These are phyloP conservation scores for Conomelus anceps DNA, from an alignment of 2,888 invertebrate genomes.

Conservation along the genomic window DNA sequence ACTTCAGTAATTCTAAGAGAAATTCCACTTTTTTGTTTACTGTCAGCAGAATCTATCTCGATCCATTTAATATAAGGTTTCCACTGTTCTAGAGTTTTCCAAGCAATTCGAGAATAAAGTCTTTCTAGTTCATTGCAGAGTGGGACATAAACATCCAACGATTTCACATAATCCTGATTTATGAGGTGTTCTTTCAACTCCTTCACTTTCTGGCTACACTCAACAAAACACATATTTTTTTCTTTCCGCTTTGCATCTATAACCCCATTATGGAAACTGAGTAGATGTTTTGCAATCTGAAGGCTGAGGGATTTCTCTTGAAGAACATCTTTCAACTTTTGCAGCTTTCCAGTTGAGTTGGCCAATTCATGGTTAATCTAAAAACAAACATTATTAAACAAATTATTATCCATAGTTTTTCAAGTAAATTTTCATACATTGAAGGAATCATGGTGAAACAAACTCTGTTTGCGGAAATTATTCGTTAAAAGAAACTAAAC, in stretches of 20 bases:
- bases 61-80: conserved; percentile 46
- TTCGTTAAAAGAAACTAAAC: too few relatives aligned
- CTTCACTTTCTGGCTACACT: conserved; percentile 49
- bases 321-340: conserved; percentile 49
- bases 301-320: conserved; percentile 52
- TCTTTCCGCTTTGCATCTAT: conserved; percentile 40
- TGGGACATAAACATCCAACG: conserved; percentile 48
- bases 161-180: conserved; percentile 45
- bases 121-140: conserved; percentile 46
- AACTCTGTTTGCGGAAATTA: too few relatives aligned
- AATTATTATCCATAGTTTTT: neutral
- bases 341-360: conserved; percentile 54
- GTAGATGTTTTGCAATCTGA: conserved; percentile 44
- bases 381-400: conserved; percentile 21
- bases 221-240: conserved; percentile 39
- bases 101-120: conserved; percentile 45
- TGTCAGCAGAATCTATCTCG: conserved; percentile 34
- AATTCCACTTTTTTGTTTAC: conserved; percentile 35
- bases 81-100: conserved; percentile 48
- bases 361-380: conserved; percentile 54
- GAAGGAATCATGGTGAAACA: too few relatives aligned
- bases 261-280: conserved; percentile 42
- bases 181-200: conserved; percentile 41
- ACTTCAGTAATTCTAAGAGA: neutral
- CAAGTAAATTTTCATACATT: too few relatives aligned